These are phyloP conservation scores for Diarsia dahlii DNA, from an alignment of 2,888 invertebrate species.

Conservation along the genomic window DNA sequence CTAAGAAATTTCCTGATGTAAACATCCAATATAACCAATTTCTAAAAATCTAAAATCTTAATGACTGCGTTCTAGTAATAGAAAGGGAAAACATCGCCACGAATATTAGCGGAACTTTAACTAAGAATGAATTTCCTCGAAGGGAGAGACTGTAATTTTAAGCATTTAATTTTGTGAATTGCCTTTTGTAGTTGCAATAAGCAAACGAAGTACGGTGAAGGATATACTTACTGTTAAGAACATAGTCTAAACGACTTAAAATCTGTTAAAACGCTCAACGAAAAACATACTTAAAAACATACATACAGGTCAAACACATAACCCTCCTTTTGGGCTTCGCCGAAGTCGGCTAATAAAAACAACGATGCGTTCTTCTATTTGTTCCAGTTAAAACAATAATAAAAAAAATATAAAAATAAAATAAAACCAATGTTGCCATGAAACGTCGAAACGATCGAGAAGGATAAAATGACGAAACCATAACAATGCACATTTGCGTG, in stretches of 20 bases:
- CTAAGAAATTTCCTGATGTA: not conserved
- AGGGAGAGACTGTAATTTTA: not conserved
- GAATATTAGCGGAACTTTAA: not conserved
- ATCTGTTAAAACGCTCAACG: not conserved
- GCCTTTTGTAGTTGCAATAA: not conserved
- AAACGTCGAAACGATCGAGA: not conserved
- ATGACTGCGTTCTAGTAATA: not conserved
- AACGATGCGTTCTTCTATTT: slow-evolving; percentile 17
- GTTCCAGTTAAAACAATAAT: not conserved
- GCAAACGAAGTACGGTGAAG: not conserved
- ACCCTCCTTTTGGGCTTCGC: too few species aligned
- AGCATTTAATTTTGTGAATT: not conserved
- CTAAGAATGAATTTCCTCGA: slow-evolving; percentile 13
- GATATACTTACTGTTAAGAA: not conserved
- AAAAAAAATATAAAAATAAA: not conserved
- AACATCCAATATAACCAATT: not conserved
- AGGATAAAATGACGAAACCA: not conserved
- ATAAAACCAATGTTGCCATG: not conserved
- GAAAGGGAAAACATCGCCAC: slow-evolving; percentile 25
- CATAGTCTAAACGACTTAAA: not conserved
- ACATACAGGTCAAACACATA: too few species aligned
- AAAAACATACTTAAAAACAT: not conserved
- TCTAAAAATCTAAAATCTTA: not conserved
- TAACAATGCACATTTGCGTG: not conserved
- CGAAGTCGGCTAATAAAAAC: slow-evolving; percentile 9